Conservation (phyloP, 2,113 vertebrate genomes). For the Geococcyx californianus region DNA sequence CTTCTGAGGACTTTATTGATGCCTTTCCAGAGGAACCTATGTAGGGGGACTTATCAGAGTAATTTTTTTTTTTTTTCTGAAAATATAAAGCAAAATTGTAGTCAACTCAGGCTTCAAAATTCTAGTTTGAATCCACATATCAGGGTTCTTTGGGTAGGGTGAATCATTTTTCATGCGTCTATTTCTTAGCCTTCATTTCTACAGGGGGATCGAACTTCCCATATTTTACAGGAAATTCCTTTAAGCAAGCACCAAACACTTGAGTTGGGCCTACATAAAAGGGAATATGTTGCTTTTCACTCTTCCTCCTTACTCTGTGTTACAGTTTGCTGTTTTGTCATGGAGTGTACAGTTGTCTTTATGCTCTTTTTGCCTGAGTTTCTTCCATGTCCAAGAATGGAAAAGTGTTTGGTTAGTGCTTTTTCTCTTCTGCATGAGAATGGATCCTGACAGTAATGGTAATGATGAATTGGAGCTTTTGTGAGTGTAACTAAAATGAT, state of each 20-base stretch:
- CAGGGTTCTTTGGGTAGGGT: background rate
- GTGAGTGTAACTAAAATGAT: background rate
- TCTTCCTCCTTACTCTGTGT: slow-evolving; percentile 46
- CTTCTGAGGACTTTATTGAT: background rate
- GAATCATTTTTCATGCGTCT: background rate
- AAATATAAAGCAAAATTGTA: background rate
- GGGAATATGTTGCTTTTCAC: slow-evolving; percentile 63
- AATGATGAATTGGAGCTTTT: background rate
- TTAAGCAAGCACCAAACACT: background rate
- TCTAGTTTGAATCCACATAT: background rate
- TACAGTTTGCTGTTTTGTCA: slow-evolving; percentile 45
- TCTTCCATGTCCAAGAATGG: slow-evolving; percentile 54
- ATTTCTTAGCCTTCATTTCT: background rate
- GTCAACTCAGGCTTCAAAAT: background rate
- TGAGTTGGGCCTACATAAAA: slow-evolving; percentile 18
- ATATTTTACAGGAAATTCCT: background rate
- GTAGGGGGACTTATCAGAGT: background rate
- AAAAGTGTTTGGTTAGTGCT: slow-evolving; percentile 21
- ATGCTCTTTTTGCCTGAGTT: slow-evolving; percentile 38
- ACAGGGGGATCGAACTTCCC: background rate
- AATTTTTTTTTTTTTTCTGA: background rate
- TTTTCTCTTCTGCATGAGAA: slow-evolving; percentile 27
- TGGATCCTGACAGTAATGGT: background rate
- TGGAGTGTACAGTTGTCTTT: slow-evolving; percentile 48
- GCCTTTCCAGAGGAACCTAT: background rate